Evolutionary conservation across 2,113 vertebrate species (phyloP).

Genomic region (Corythornis cristatus): DNA sequence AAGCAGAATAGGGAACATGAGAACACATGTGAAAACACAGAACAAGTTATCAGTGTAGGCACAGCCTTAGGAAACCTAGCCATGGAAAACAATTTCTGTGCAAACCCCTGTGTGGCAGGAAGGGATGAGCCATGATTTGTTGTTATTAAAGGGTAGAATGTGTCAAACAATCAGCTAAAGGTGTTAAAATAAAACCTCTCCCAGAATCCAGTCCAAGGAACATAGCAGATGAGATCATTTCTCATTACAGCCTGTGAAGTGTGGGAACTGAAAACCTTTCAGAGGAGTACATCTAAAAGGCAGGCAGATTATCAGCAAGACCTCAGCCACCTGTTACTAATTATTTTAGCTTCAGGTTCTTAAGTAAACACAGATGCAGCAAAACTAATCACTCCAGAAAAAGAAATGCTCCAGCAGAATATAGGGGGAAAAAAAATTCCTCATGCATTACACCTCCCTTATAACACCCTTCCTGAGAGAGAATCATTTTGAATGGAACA

Average conservation of each 20-base stretch:
- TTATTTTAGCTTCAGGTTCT: constrained; percentile 74
- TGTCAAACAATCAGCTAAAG: neutral
- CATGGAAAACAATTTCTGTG: neutral
- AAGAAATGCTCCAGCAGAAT: constrained; percentile 11
- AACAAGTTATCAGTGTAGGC: neutral
- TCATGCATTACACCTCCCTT: neutral
- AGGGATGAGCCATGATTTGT: neutral
- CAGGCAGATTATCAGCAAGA: constrained; percentile 69
- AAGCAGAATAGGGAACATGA: neutral
- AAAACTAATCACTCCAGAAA: constrained; percentile 60
- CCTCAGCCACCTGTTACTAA: constrained; percentile 74
- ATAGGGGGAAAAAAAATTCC: neutral
- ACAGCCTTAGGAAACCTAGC: neutral
- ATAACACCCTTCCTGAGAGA: neutral
- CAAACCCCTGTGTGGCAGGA: neutral
- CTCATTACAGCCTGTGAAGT: constrained; percentile 29
- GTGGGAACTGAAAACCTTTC: neutral
- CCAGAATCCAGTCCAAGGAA: constrained; percentile 2
- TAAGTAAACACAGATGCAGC: constrained; percentile 77
- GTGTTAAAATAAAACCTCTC: constrained; percentile 5
- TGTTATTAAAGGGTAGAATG: neutral
- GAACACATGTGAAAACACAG: neutral
- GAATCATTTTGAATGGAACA: constrained; percentile 16
- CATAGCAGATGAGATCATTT: neutral
- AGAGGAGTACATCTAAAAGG: constrained; percentile 51